Base-by-base conservation (phyloP, 2,113 vertebrate species). In the Athene noctua region DNA sequence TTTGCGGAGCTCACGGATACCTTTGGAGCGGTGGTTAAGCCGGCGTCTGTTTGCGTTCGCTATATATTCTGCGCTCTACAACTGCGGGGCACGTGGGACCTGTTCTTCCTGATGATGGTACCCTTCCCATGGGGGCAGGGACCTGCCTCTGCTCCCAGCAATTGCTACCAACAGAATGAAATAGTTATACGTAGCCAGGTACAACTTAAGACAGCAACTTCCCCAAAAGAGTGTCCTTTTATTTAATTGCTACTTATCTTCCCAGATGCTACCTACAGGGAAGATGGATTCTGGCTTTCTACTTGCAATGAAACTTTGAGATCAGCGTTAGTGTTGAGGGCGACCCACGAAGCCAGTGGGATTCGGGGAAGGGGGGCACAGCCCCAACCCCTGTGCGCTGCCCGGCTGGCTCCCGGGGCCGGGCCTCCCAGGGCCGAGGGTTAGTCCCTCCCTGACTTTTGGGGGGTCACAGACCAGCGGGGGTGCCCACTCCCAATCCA, bases 301-400 rank as follows among this genome's bases (percentile, higher is more conserved):
- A 15, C 66, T 86, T 1, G 14, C 11, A 36, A 5, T 1, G 2
- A 84, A 94, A 88, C 65, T 96, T 90, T 15, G 9, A 6, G 5
- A 9, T 21, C 57, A 0, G 0, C 29, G 61, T 34, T 21, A 15
- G 46, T 2, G 2, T 9, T 9, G 44, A 61, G 40, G 30, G 73
- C 1, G 12, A n/a, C 55, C 5, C 42, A 5, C 19, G 2, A 26
- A 30, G 34, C 2, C 22, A 2, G 22, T 6, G 40, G 38, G 16
- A 57, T 27, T 9, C 5, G 23, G 29, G 51, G 79, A 22, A 20
- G 1, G 15, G 51, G 18, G 81, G 11, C 16, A 4, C 34, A 44
- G 47, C 40, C 55, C 11, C n/a, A 5, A 0, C 2, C n/a, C 15
- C 47, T 3, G n/a, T 7, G 0, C 0, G 10, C 25, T 58, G 7